Evolutionary conservation across 2,888 invertebrate genomes (phyloP).

Genomic region (Agelastica alni): DNA sequence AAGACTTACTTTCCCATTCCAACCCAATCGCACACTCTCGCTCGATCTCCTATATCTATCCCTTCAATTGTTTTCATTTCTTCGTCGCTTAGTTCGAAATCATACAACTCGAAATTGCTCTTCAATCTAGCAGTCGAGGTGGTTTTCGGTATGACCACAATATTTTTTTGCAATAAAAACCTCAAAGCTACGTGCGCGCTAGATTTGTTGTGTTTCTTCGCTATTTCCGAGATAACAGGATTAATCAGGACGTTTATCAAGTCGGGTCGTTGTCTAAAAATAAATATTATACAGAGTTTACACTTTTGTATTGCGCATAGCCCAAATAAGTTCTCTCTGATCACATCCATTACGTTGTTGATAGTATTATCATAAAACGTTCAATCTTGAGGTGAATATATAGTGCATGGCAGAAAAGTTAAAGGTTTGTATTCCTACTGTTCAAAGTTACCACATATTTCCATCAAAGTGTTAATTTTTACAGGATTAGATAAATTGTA

Average conservation of each 20-base stretch:
- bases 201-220: constrained; percentile 65
- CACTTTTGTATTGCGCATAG: too few relatives aligned
- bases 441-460: too few relatives aligned
- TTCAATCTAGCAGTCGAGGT: constrained; percentile 69
- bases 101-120: constrained; percentile 75
- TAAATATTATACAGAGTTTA: too few relatives aligned
- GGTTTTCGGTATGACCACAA: constrained; percentile 82
- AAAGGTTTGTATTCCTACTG: too few relatives aligned
- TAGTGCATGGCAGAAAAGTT: too few relatives aligned
- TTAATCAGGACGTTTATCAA: constrained; percentile 68
- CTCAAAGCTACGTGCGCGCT: constrained; percentile 75
- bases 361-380: too few relatives aligned
- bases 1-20: too few relatives aligned
- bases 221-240: constrained; percentile 60
- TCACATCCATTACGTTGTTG: too few relatives aligned
- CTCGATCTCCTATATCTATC: constrained; percentile 66
- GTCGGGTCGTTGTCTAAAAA: constrained; percentile 55
- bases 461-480: too few relatives aligned
- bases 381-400: too few relatives aligned
- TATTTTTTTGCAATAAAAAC: constrained; percentile 70
- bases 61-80: constrained; percentile 64
- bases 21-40: constrained; percentile 71
- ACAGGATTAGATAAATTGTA: too few relatives aligned
- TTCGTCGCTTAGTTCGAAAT: constrained; percentile 65
- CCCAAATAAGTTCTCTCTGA: too few relatives aligned